Evolutionary conservation across 2,888 invertebrate genomes (phyloP).

Genomic region (Saturnia japonica): DNA sequence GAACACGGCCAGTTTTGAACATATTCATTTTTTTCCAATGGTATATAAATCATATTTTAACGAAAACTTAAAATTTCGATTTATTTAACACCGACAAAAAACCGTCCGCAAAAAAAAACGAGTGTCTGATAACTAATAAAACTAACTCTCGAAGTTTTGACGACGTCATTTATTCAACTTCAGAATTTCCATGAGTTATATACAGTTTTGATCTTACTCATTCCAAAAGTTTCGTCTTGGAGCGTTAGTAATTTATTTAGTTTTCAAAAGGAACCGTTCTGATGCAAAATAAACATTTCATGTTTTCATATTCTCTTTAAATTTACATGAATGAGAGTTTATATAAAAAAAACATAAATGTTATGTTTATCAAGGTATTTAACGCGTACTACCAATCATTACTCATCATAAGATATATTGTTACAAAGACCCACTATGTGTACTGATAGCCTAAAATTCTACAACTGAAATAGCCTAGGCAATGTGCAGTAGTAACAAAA

Average conservation of each 20-base stretch:
- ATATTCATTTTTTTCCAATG: neutral
- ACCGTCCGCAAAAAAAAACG: conserved; percentile 18
- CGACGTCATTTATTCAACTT: conserved; percentile 47
- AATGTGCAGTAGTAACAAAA: neutral
- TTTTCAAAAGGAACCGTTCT: conserved; percentile 27
- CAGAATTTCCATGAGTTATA: conserved; percentile 61
- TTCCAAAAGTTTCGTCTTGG: conserved; percentile 22
- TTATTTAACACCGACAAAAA: conserved; percentile 19
- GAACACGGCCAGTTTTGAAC: neutral
- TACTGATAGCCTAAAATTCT: neutral
- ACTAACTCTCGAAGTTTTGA: conserved; percentile 41
- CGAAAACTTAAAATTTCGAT: conserved; percentile 13
- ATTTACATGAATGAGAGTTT: neutral
- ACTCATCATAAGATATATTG: neutral
- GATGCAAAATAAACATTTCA: neutral
- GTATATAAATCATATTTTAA: conserved; percentile 16
- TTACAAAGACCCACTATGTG: neutral
- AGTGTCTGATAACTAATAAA: conserved; percentile 39
- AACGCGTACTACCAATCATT: neutral
- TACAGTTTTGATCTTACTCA: conserved; percentile 46
- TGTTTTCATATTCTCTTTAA: neutral
- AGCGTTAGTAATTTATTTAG: conserved; percentile 17
- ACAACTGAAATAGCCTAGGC: neutral
- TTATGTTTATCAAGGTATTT: too few species aligned
- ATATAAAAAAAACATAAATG: neutral